Base-by-base conservation (phyloP, 1,140 invertebrate species). In the Brachionus rotundiformis region DNA sequence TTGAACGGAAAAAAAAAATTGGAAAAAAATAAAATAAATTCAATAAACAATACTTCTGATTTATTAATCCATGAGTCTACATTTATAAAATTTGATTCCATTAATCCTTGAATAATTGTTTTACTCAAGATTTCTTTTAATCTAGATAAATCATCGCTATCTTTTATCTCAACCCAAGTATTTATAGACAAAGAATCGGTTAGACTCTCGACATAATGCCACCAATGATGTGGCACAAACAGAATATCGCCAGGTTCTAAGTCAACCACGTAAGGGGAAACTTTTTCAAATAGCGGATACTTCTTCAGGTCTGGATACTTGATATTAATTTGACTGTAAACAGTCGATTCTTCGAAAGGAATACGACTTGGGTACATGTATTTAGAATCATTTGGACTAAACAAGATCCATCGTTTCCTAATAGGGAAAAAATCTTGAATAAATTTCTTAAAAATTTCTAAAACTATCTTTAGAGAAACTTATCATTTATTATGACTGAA, bases 291-390 rank as follows among this genome's bases (percentile, higher is more conserved):
- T 16, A 82, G n/a, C 68, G 86, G 86, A 85, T 85, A 86, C 41
- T 81, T 76, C 23, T 81, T 16, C 2, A 87, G 76, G 84, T 89
- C 84, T 54, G 89, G 87, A 59, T 83, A 85, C 86, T 73, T 91
- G 90, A 86, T 90, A 91, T 86, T 85, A 31, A 89, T 85, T 81
- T 85, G 89, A 86, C 94, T 95, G 86, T 95, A 98, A 25, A 98
- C 90, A 88, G 94, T 98, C 0, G 95, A 97, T 86, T 98, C 96
- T 90, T 98, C 96, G 89, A 95, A 98, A 13, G 96, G 96, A 82
- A 98, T 90, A 86, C 96, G 90, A 8, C 93, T 94, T 81, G 94
- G 92, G 84, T 92, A 91, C 81, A 98, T 87, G 63, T 83, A 84
- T 82, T 90, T 85, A 49, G 89, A 90, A 47, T 92, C 90, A 82